Evolutionary conservation across 1,140 invertebrate genomes (phyloP).

Genomic region (Drosophila setifemur): DNA sequence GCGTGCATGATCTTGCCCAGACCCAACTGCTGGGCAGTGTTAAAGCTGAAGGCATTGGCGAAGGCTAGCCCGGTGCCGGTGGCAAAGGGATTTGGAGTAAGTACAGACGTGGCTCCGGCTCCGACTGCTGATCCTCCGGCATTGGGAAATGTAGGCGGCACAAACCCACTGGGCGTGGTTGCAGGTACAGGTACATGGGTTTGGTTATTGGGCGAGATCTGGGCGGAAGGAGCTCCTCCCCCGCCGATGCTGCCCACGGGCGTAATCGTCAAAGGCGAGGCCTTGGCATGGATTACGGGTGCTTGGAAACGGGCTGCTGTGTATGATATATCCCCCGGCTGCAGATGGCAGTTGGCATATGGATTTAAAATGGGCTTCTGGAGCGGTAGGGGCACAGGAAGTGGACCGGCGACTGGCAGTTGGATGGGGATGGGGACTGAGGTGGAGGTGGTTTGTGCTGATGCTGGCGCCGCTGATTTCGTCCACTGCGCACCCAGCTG

Average conservation of each 20-base stretch:
- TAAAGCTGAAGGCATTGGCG: conserved; percentile 63
- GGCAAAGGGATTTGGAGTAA: conserved; percentile 74
- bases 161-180: conserved; percentile 66
- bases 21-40: conserved; percentile 60
- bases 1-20: conserved; percentile 72
- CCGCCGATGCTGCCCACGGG: conserved; percentile 25
- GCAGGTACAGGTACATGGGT: conserved; percentile 74
- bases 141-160: conserved; percentile 66
- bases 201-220: conserved; percentile 56
- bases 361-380: conserved; percentile 34
- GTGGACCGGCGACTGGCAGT: conserved; percentile 1
- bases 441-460: conserved; percentile 34
- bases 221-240: conserved; percentile 17
- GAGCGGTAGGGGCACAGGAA: conserved; percentile 30
- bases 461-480: conserved; percentile 60
- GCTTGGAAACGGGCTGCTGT: conserved; percentile 69
- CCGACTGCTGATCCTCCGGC: background rate
- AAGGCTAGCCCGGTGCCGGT: conserved; percentile 49
- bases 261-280: conserved; percentile 59
- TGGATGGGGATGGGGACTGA: conserved; percentile 10
- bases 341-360: conserved; percentile 47
- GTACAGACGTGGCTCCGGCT: conserved; percentile 51
- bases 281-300: conserved; percentile 58
- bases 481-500: conserved; percentile 76
- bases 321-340: conserved; percentile 49